Evolutionary conservation across 1,140 invertebrate genomes (phyloP).

Genomic region (Spodoptera frugiperda): DNA sequence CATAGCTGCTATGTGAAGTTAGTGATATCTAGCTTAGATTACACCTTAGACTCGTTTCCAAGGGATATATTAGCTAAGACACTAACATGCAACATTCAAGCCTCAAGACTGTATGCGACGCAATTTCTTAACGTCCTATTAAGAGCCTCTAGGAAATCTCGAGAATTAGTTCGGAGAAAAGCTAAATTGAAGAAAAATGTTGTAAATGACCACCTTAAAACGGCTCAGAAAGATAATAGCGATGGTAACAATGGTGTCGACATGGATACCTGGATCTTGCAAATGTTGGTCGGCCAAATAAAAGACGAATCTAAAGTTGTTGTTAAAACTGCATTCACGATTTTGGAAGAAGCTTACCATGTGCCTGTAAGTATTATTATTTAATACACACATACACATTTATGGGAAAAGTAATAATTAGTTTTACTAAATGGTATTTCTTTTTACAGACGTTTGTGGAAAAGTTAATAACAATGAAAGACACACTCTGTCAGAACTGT

Average conservation of each 20-base stretch:
- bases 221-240: conserved; percentile 62
- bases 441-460: conserved; percentile 90
- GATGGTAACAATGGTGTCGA: conserved; percentile 71
- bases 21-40: conserved; percentile 96
- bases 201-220: conserved; percentile 66
- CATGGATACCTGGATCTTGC: conserved; percentile 93
- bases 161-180: conserved; percentile 77
- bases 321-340: conserved; percentile 91
- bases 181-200: conserved; percentile 77
- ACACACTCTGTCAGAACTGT: conserved; percentile 72
- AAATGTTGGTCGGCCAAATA: conserved; percentile 93
- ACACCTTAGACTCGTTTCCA: conserved; percentile 90
- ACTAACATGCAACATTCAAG: conserved; percentile 89
- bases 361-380: conserved; percentile 87
- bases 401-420: neutral
- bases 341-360: conserved; percentile 97
- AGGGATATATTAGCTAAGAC: conserved; percentile 92
- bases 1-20: conserved; percentile 97
- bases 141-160: conserved; percentile 88
- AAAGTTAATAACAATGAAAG: conserved; percentile 90
- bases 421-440: neutral
- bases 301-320: conserved; percentile 92
- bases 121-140: conserved; percentile 95
- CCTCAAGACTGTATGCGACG: conserved; percentile 95
- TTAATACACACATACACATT: too few species aligned